A percentile compares a stretch with the other conserved stretches of the same genome.
Conservation (phyloP, 2,113 vertebrate species). For the Sphaerodactylus townsendi region DNA sequence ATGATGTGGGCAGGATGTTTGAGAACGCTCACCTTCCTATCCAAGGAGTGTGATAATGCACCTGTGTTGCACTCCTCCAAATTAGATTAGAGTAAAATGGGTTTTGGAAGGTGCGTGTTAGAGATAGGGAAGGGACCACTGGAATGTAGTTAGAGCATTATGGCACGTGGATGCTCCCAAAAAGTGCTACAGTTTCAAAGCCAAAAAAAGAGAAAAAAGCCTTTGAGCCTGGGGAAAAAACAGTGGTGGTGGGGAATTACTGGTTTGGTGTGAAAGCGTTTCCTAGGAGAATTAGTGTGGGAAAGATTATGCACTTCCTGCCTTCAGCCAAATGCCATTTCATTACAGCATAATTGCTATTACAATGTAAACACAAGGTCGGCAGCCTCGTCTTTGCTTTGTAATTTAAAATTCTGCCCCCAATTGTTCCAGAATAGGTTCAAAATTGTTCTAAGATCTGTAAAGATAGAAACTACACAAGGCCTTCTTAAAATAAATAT, state of each 20-base stretch:
- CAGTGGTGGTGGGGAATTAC: neutral
- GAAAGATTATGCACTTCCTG: neutral
- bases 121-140: too few species aligned
- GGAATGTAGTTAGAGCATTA: too few species aligned
- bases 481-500: conserved; percentile 33
- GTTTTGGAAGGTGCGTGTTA: too few species aligned
- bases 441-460: conserved; percentile 22
- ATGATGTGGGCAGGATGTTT: too few species aligned
- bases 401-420: neutral
- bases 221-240: neutral
- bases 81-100: too few species aligned
- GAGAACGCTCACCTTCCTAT: too few species aligned
- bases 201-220: too few species aligned
- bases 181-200: too few species aligned
- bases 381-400: neutral
- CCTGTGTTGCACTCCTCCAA: too few species aligned
- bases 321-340: neutral
- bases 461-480: conserved; percentile 16
- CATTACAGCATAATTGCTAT: neutral
- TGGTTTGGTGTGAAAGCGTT: neutral
- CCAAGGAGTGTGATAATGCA: too few species aligned
- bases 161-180: too few species aligned
- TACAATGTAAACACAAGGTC: neutral
- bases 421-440: conserved; percentile 14
- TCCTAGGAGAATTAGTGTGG: neutral